A percentile compares a stretch with the other conserved stretches of the same genome.
phyloP scores from a whole-genome alignment of 1,140 invertebrate genomes.

The Drosophila orena region DNA sequence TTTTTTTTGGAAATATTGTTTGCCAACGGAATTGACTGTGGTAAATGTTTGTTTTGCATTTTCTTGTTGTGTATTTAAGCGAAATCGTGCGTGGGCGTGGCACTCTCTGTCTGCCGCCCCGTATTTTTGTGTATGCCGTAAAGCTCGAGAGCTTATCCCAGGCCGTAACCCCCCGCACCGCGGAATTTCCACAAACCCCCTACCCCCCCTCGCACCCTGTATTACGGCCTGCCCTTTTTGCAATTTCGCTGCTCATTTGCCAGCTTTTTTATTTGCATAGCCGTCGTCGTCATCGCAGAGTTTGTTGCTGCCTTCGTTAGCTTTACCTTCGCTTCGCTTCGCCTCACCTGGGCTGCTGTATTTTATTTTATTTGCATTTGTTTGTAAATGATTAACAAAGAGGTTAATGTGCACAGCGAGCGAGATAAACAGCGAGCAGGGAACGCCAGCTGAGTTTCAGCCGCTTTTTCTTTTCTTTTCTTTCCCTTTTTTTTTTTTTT shows the following conservation, averaged over 20 bases:
- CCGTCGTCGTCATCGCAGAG: constrained; percentile 18
- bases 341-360: constrained; percentile 37
- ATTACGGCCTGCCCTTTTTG: constrained; percentile 30
- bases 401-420: constrained; percentile 75
- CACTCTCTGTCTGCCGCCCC: constrained; percentile 8
- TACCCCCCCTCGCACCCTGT: background rate
- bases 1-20: background rate
- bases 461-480: background rate
- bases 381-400: constrained; percentile 83
- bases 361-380: constrained; percentile 83
- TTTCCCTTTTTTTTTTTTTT: too few relatives aligned
- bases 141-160: constrained; percentile 40
- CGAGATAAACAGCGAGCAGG: constrained; percentile 59
- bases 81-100: constrained; percentile 32
- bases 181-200: background rate
- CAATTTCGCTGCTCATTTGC: constrained; percentile 71
- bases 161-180: constrained; percentile 5
- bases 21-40: background rate
- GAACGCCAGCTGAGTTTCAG: constrained; percentile 38
- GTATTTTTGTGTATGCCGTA: constrained; percentile 42
- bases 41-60: background rate
- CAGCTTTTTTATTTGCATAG: constrained; percentile 74
- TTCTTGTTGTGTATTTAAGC: constrained; percentile 12
- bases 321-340: constrained; percentile 20
- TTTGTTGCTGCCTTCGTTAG: constrained; percentile 15